Conservation (phyloP, 2,888 invertebrate species). For the Zaprionus lineosus region DNA sequence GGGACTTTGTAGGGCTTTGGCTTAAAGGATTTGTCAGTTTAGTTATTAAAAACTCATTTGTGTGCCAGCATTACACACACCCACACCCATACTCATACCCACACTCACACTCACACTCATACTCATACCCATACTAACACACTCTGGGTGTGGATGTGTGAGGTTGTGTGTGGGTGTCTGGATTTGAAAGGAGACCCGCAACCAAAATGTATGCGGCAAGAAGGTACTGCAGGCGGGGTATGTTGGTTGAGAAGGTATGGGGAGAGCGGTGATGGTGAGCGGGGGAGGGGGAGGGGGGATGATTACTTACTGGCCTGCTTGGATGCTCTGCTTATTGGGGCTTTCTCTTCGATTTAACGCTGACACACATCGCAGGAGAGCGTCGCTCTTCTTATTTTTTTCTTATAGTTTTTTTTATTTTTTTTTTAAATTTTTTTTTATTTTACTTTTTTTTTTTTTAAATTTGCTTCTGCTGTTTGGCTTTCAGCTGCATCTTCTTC, state of each 20-base stretch:
- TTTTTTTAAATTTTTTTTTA: not conserved
- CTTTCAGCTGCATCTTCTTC: conserved; percentile 16
- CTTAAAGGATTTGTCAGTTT: conserved; percentile 71
- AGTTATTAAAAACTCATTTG: conserved; percentile 72
- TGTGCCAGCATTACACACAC: conserved; percentile 17
- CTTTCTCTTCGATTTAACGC: conserved; percentile 71
- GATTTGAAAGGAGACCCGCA: too few relatives aligned
- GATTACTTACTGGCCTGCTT: not conserved
- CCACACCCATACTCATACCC: conserved; percentile 5
- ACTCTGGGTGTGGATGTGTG: not conserved
- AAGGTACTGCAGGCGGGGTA: not conserved
- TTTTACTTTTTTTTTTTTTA: conserved; percentile 10
- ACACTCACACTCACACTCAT: not conserved
- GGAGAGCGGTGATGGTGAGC: not conserved
- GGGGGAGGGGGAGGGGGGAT: not conserved
- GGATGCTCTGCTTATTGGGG: conserved; percentile 46
- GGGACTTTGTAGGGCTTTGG: conserved; percentile 36
- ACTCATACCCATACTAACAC: too few relatives aligned
- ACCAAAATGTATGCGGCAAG: too few relatives aligned
- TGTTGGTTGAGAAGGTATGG: not conserved
- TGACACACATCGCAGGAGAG: conserved; percentile 66
- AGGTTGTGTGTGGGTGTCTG: not conserved
- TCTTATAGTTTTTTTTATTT: conserved; percentile 20
- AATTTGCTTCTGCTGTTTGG: conserved; percentile 30
- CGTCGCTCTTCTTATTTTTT: too few relatives aligned